phyloP scores from a whole-genome alignment of 2,113 vertebrate species.

The Carassius carassius region DNA sequence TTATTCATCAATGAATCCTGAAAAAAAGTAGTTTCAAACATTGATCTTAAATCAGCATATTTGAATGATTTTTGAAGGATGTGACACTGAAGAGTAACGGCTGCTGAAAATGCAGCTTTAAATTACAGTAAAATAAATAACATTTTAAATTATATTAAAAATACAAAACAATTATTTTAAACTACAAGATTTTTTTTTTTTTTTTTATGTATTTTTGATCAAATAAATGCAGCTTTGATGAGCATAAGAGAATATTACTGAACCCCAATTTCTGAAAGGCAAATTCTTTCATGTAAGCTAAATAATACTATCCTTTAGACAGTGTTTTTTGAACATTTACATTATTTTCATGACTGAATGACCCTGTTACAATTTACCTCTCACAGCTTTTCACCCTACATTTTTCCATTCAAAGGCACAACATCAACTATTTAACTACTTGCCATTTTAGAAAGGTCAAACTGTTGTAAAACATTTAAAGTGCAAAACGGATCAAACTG shows the following conservation, averaged over 20 bases:
- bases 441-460: conserved; percentile 11
- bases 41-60: neutral
- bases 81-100: neutral
- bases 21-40: neutral
- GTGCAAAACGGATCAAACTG: neutral
- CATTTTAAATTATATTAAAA: no score
- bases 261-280: no score
- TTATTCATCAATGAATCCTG: no score
- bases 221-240: no score
- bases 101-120: no score
- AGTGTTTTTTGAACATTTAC: neutral
- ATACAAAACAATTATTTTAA: no score
- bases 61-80: neutral
- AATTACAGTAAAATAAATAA: no score
- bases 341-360: neutral
- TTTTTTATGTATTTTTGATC: no score
- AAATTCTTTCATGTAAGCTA: no score
- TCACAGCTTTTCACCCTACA: neutral
- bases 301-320: no score
- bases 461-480: conserved; percentile 15
- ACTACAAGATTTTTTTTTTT: no score
- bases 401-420: neutral
- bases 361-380: neutral
- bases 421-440: neutral
- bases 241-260: no score